phyloP scores from a whole-genome alignment of 2,797 vertebrate genomes.

The Nyctibius grandis region DNA sequence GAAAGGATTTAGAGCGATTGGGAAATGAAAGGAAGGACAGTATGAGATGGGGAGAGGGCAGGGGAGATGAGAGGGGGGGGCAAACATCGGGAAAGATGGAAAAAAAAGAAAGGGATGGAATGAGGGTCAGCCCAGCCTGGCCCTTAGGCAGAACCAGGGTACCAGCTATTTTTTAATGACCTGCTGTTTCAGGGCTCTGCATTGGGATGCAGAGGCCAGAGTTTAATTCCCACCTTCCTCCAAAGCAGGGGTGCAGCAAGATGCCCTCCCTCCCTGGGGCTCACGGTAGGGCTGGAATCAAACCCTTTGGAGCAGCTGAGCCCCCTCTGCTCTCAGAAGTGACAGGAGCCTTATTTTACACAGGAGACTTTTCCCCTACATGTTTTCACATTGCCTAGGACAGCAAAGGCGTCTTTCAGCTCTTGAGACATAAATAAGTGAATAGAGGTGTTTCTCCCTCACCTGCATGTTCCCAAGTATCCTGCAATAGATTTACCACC shows the following conservation, averaged over 20 bases:
- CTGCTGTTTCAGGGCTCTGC: not conserved
- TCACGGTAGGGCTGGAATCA: not conserved
- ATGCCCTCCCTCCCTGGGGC: accelerated
- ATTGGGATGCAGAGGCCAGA: accelerated
- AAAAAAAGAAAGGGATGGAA: not conserved
- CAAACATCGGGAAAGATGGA: not conserved
- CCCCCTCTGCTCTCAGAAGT: not conserved
- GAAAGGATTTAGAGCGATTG: not conserved
- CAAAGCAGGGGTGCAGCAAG: not conserved
- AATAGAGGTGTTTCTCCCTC: not conserved
- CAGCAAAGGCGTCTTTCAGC: not conserved
- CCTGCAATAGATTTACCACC: not conserved
- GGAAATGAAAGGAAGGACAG: not conserved
- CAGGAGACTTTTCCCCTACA: accelerated
- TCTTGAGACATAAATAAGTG: not conserved
- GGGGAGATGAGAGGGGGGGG: not conserved
- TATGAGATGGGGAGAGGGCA: not conserved
- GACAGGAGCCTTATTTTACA: not conserved
- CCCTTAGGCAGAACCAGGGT: accelerated
- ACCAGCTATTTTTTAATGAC: not conserved
- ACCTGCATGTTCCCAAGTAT: not conserved
- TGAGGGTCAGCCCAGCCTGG: not conserved
- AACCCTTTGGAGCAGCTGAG: not conserved
- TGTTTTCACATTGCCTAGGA: not conserved
- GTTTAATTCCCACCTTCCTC: not conserved